Evolutionary conservation across 2,797 vertebrate species (phyloP), one percentile per base, ranked within the genome.

Genomic region (Ctenopoma multispine): DNA sequence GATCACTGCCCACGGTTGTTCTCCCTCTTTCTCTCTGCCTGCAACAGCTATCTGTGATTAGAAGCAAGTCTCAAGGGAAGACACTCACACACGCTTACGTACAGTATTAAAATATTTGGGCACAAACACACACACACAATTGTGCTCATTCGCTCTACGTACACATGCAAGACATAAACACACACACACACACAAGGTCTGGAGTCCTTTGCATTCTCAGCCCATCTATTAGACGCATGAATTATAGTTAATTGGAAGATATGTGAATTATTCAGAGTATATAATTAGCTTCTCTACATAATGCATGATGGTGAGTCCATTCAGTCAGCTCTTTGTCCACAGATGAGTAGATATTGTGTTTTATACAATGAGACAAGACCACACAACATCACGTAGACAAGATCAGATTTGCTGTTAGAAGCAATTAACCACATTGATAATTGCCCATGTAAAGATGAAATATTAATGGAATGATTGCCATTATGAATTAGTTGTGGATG

Each of bases 41-140:
- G 90, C 89, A 83, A 88, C 85, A 89, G 84, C 86, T 87, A 87
- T 84, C 87, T 90, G 87, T 92, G 90, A 92, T 92, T 90, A 92
- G 77, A 90, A 87, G 70, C 60, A 56, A 79, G 81, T 87, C 89
- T 75, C 73, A 36, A 77, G 87, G 75, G 43, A 56, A 29, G 12
- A 65, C 67, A 50, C 18, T 47, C 81, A 41, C 70, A 62, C 51
- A 64, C 74, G 58, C 49, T 63, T 69, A 72, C 79, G 82, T 68
- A 76, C 66, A 69, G 18, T 59, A 34, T 53, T 11, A 72, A 23
- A 58, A 53, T 54, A 68, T 34, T 57, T 46, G 44, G n/a, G 8
- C 62, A 69, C 44, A 74, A 58, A 23, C 61, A 48, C 21, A 69
- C 29, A 62, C 36, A 43, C 29, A 46, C 41, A 58, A 21, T 15